These are phyloP conservation scores for Chelonus formosanus DNA, from an alignment of 2,888 invertebrate species.

Conservation along the genomic window DNA sequence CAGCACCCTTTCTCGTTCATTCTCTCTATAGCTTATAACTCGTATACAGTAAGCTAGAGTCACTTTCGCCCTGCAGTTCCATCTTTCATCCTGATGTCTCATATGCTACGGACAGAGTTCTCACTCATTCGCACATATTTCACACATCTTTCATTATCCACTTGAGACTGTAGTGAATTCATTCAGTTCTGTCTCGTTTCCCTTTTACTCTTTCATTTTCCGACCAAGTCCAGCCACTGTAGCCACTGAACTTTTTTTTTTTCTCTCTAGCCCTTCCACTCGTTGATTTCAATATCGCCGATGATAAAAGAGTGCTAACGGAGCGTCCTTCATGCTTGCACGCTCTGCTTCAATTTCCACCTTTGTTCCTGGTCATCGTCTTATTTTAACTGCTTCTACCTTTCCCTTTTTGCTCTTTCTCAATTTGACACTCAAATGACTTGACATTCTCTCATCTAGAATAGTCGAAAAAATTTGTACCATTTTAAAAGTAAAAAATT, in stretches of 20 bases:
- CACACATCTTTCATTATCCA: slow-evolving; percentile 34
- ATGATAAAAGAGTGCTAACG: slow-evolving; percentile 28
- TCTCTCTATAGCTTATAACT: background rate
- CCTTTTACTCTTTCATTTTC: slow-evolving; percentile 36
- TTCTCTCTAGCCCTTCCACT: slow-evolving; percentile 43
- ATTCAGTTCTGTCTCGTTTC: slow-evolving; percentile 48
- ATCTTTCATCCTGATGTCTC: slow-evolving; percentile 35
- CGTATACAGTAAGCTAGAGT: background rate
- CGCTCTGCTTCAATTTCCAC: slow-evolving; percentile 38
- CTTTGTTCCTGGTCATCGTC: slow-evolving; percentile 28
- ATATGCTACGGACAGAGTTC: slow-evolving; percentile 29
- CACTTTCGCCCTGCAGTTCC: slow-evolving; percentile 27
- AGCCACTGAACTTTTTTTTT: slow-evolving; percentile 22
- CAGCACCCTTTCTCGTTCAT: slow-evolving; percentile 24
- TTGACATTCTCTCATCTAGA: background rate
- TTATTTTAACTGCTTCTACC: slow-evolving; percentile 17
- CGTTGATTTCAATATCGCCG: slow-evolving; percentile 52
- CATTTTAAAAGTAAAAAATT: too few relatives aligned
- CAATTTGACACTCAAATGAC: slow-evolving; percentile 9
- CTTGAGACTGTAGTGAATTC: slow-evolving; percentile 37
- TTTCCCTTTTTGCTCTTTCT: slow-evolving; percentile 30
- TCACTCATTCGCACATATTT: slow-evolving; percentile 1
- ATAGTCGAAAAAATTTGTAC: too few relatives aligned
- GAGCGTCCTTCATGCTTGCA: slow-evolving; percentile 36
- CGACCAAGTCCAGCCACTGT: slow-evolving; percentile 3